Base-by-base conservation (phyloP, 2,888 invertebrate species). In the Drosophila recens region DNA sequence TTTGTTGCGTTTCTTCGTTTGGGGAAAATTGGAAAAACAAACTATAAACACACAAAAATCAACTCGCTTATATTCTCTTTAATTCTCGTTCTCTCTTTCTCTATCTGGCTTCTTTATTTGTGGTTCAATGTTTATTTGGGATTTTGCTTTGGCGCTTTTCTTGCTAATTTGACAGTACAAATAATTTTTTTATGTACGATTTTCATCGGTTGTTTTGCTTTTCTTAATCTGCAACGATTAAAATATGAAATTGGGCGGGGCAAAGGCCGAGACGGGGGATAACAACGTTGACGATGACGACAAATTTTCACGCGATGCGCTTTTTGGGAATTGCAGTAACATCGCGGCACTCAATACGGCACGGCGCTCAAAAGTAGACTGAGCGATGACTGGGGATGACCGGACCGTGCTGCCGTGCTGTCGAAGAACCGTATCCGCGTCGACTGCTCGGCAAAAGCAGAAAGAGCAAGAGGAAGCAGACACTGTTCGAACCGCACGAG, bases 331-430 rank as follows among this genome's bases (percentile, higher is more conserved):
- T 74, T 70, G 80, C 87, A 73, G 76, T 68, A 42, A 72, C 82
- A 85, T 75, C 66, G 79, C 72, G 65, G 75, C 77, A 78, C 68
- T 70, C 77, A 77, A 66, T 64, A 89, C 80, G 51, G 77, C 73
- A 78, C 90, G 76, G 74, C 81, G 79, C 77, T 87, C 88, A 72
- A 79, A 79, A 69, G 70, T 72, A 73, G 81, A 89, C 88, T 89
- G 90, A 85, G 75, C 57, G 59, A 27, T 27, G 23, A 51, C 67
- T 61, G 65, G 43, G 20, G 48, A 54, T 40, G 67, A 40, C 56
- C 43, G 61, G 67, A 40, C 56, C 43, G 61, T 57, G 52, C 53
- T 43, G 23, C 56, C 43, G 61, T 57, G 62, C 43, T 54, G 54
- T 56, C 62, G 30, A 68, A 75, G 75, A 72, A 42, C 53, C 51